Percentiles rank a stretch among this genome's conserved stretches.
Evolutionary conservation across 2,113 vertebrate species (phyloP).

Genomic region (Choloepus hoffmanni): DNA sequence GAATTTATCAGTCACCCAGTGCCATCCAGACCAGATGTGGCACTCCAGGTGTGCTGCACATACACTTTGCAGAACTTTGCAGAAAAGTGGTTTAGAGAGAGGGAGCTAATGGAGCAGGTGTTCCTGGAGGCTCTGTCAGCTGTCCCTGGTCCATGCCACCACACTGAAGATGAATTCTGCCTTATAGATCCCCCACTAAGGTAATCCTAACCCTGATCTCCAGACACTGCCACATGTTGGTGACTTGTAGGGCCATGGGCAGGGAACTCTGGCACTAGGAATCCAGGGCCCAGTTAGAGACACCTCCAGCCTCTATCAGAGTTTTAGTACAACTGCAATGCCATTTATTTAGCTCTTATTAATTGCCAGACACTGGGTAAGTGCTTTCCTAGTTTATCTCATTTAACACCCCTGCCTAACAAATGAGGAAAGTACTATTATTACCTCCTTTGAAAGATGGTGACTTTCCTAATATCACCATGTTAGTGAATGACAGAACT

Average conservation of each 20-base stretch:
- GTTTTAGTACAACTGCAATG: neutral
- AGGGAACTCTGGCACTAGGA: neutral
- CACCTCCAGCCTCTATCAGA: neutral
- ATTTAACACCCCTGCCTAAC: neutral
- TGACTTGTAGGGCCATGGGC: neutral
- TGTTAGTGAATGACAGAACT: neutral
- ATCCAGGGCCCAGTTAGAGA: neutral
- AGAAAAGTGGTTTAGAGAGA: neutral
- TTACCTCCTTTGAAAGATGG: neutral
- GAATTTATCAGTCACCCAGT: neutral
- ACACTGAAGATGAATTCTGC: neutral
- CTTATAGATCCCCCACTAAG: neutral
- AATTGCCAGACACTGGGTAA: neutral
- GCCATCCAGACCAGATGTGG: neutral
- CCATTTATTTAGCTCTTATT: neutral
- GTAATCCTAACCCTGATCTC: neutral
- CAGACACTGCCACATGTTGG: neutral
- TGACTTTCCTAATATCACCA: neutral
- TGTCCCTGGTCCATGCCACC: neutral
- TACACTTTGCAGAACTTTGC: neutral
- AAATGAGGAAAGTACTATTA: neutral
- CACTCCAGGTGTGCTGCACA: too few relatives aligned
- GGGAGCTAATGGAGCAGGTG: neutral
- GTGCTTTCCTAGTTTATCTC: neutral
- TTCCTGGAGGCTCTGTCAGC: neutral